A percentile compares a stretch with the other conserved stretches of the same genome.
Evolutionary conservation across 1,140 invertebrate species (phyloP).

Genomic region (Wiebesia pumilae): DNA sequence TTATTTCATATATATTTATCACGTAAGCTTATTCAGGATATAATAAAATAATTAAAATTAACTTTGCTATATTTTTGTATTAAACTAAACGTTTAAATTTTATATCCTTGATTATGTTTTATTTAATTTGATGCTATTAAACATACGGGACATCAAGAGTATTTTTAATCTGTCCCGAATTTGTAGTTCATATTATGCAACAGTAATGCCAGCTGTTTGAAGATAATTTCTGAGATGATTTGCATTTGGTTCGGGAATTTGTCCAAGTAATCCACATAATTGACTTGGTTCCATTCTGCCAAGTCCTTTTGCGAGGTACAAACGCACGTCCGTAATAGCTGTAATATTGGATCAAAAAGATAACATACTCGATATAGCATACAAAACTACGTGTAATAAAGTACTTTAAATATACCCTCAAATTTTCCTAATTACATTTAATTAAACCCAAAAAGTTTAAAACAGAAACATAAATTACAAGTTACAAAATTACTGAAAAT

Average conservation of each 20-base stretch:
- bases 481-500: too few species aligned
- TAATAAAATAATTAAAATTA: constrained; percentile 17
- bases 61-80: constrained; percentile 23
- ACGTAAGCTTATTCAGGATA: neutral
- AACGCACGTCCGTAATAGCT: constrained; percentile 81
- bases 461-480: too few species aligned
- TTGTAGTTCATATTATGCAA: constrained; percentile 66
- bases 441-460: too few species aligned
- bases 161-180: constrained; percentile 64
- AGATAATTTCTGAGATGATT: constrained; percentile 69
- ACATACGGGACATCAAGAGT: constrained; percentile 64
- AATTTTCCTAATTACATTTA: too few species aligned
- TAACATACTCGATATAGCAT: neutral
- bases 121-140: constrained; percentile 67
- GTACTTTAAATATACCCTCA: too few species aligned
- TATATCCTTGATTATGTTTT: constrained; percentile 59
- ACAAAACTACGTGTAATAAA: too few species aligned
- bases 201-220: constrained; percentile 69
- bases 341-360: constrained; percentile 55
- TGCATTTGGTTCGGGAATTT: constrained; percentile 71
- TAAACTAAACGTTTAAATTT: neutral
- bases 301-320: constrained; percentile 83
- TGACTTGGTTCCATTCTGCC: constrained; percentile 78
- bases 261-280: constrained; percentile 78
- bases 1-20: constrained; percentile 4